Evolutionary conservation across 2,888 invertebrate species (phyloP).

Genomic region (Rhagium mordax): DNA sequence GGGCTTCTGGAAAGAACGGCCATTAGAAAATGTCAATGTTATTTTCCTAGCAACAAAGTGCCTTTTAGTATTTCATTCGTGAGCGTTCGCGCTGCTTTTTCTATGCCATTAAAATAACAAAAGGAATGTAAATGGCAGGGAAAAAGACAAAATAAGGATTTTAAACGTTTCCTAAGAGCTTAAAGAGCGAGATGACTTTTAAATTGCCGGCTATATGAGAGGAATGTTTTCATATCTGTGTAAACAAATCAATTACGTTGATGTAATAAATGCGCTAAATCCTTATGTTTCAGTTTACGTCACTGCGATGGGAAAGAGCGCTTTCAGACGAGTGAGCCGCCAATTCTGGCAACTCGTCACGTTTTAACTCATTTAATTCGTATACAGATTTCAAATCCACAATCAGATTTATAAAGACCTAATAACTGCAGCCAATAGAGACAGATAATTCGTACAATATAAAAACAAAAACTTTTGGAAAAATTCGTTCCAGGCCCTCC

Average conservation of each 20-base stretch:
- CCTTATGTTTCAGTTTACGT: not conserved
- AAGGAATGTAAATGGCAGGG: constrained; percentile 14
- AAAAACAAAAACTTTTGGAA: too few species aligned
- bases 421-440: too few species aligned
- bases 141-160: constrained; percentile 33
- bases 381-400: too few species aligned
- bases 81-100: not conserved
- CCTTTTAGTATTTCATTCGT: not conserved
- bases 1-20: too few species aligned
- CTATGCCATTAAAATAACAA: constrained; percentile 23
- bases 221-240: not conserved
- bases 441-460: too few species aligned
- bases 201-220: constrained; percentile 18
- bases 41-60: not conserved
- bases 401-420: too few species aligned
- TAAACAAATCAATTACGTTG: constrained; percentile 28
- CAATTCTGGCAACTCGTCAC: too few species aligned
- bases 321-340: not conserved
- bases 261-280: constrained; percentile 17
- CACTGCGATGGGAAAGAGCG: not conserved
- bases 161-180: constrained; percentile 41
- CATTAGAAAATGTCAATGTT: not conserved
- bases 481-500: too few species aligned
- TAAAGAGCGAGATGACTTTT: constrained; percentile 16
- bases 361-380: too few species aligned